A percentile compares a stretch with the other conserved stretches of the same genome.
phyloP scores from a whole-genome alignment of 1,140 invertebrate species.

The Saxidomus purpurata region DNA sequence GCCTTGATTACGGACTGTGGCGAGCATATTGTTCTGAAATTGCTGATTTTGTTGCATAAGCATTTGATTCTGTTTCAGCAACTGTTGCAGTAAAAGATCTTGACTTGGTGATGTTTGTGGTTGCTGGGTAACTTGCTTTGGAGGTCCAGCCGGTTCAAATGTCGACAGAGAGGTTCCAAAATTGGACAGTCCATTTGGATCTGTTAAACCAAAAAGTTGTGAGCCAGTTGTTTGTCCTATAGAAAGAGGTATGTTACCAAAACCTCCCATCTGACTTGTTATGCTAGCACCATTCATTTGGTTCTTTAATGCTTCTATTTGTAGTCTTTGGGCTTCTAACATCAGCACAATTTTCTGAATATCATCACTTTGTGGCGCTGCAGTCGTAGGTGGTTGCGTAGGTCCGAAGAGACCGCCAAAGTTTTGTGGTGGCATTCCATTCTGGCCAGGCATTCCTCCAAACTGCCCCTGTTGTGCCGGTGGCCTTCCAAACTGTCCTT shows the following conservation, averaged over 20 bases:
- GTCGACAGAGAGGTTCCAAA: constrained; percentile 9
- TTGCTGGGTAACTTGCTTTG: neutral
- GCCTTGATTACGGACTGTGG: too few relatives aligned
- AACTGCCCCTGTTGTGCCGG: neutral
- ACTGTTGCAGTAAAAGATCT: constrained; percentile 23
- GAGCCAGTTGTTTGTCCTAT: constrained; percentile 2
- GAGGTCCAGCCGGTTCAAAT: neutral
- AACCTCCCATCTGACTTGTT: constrained; percentile 17
- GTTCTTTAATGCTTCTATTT: constrained; percentile 39
- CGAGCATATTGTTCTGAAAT: constrained; percentile 14
- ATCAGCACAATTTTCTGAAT: constrained; percentile 20
- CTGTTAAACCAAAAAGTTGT: neutral
- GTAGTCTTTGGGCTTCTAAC: constrained; percentile 3
- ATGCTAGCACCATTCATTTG: constrained; percentile 12
- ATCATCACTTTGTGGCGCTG: neutral
- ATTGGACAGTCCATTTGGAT: neutral
- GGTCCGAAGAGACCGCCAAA: constrained; percentile 11
- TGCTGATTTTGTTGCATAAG: constrained; percentile 63
- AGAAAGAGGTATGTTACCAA: constrained; percentile 35
- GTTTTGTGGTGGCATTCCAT: neutral
- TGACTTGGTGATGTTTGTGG: neutral
- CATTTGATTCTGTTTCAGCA: constrained; percentile 58
- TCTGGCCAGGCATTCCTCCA: neutral
- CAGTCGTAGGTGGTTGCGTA: neutral
- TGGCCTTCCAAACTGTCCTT: neutral